Evolutionary conservation across 2,797 vertebrate species (phyloP).

Genomic region (Tenualosa ilisha): DNA sequence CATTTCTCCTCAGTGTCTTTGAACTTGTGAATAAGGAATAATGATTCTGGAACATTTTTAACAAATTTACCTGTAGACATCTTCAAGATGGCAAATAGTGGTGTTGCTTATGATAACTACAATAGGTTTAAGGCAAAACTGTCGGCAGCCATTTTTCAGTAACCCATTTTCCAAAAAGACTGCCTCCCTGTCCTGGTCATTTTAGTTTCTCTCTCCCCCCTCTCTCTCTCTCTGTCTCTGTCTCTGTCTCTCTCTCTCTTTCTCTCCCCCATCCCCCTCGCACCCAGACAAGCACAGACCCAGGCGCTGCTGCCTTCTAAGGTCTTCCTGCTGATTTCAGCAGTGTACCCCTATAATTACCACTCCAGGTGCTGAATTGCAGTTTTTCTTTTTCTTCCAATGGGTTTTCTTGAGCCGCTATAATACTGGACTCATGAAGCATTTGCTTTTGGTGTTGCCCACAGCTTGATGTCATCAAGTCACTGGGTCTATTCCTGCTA

Average conservation of each 20-base stretch:
- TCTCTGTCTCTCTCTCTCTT: slow-evolving; percentile 33
- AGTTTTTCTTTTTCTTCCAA: slow-evolving; percentile 72
- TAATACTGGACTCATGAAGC: slow-evolving; percentile 56
- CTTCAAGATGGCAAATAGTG: neutral
- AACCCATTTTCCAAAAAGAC: neutral
- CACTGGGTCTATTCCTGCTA: neutral
- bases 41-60: too few species aligned
- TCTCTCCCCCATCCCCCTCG: slow-evolving; percentile 28
- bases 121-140: neutral
- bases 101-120: neutral
- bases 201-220: slow-evolving; percentile 36
- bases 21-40: neutral
- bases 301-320: slow-evolving; percentile 31
- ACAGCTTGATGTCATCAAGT: slow-evolving; percentile 20
- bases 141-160: neutral
- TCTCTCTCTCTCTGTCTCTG: slow-evolving; percentile 23
- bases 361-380: slow-evolving; percentile 76
- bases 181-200: neutral
- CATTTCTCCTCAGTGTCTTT: neutral
- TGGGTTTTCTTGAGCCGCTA: slow-evolving; percentile 49
- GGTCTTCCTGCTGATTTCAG: slow-evolving; percentile 79
- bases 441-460: slow-evolving; percentile 23
- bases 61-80: neutral
- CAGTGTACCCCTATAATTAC: slow-evolving; percentile 79
- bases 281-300: slow-evolving; percentile 25